Base-by-base conservation (phyloP, 1,140 invertebrate genomes). In the Lepidotrigona ventralis region DNA sequence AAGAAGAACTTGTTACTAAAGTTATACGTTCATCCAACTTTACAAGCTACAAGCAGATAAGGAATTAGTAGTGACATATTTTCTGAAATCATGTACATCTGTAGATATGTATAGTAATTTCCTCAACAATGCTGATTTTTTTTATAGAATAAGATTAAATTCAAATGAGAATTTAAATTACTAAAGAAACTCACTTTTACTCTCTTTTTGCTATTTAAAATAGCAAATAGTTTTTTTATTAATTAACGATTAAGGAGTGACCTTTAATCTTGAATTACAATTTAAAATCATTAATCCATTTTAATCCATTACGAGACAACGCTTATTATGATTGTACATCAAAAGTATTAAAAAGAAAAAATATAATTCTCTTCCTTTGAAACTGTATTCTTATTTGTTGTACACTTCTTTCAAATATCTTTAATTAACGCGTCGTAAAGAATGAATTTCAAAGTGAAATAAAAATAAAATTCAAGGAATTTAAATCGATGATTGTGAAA, bases 11-110 rank as follows among this genome's bases (percentile, higher is more conserved):
- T 71, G 66, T 70, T 79, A 58, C 33, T 58, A 79, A 69, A 69
- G 64, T 68, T 79, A 79, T 53, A 53, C 11, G 33, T 70, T 58
- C 66, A 60, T 70, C 19, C 64, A 71, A 70, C 68, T 71, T 58
- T 79, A 79, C 53, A 17, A 29, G 2, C 51, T 51, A 26, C 60
- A 70, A 60, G n/a, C 51, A 33, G 1, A 51, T 53, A 23, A 29
- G 23, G 21, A 53, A 56, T 79, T 79, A 79, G 29, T 54, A 54
- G 53, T 58, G 53, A 69, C 77, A 53, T 8, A 46, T 46, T 46
- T 46, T 46, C 39, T 9, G 8, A 46, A 46, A 8, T 46, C 6
- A 46, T 46, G 9, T 46, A 46, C 39, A 46, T 46, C 39, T 46
- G 39, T 46, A 46, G 39, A 39, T 39, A 39, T 6, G 39, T 46